Evolutionary conservation across 1,140 invertebrate species (phyloP).

Genomic region (Maconellicoccus hirsutus): DNA sequence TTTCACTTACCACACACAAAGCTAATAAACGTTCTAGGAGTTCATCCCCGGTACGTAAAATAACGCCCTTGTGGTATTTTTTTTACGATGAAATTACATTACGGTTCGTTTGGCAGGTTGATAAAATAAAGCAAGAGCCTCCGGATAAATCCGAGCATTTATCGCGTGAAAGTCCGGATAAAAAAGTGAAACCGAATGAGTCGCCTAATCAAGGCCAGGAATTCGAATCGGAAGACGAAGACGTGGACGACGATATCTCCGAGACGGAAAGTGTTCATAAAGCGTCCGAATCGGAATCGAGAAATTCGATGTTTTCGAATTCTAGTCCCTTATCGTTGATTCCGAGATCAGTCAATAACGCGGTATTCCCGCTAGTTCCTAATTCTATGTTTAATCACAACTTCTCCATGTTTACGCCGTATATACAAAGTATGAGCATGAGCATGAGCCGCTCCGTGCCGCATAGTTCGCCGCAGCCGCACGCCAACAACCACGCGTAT

Average conservation of each 20-base stretch:
- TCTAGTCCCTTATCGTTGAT: slow-evolving; percentile 34
- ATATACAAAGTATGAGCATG: slow-evolving; percentile 50
- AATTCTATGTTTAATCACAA: slow-evolving; percentile 71
- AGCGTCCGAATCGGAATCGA: slow-evolving; percentile 29
- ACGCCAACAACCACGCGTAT: slow-evolving; percentile 34
- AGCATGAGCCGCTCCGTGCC: slow-evolving; percentile 36
- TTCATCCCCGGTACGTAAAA: slow-evolving; percentile 24
- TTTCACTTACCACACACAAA: slow-evolving; percentile 30
- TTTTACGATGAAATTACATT: too few relatives aligned
- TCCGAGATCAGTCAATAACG: slow-evolving; percentile 37
- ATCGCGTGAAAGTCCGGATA: background rate
- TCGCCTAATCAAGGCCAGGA: slow-evolving; percentile 22
- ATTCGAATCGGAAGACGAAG: slow-evolving; percentile 44
- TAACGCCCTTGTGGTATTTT: background rate
- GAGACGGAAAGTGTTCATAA: slow-evolving; percentile 30
- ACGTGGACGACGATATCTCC: slow-evolving; percentile 30
- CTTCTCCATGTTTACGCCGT: slow-evolving; percentile 85
- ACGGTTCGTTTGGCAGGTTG: slow-evolving; percentile 22
- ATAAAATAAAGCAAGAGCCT: slow-evolving; percentile 30
- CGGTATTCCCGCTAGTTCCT: slow-evolving; percentile 58
- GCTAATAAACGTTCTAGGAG: slow-evolving; percentile 16
- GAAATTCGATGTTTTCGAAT: slow-evolving; percentile 30
- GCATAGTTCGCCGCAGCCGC: slow-evolving; percentile 36
- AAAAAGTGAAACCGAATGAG: background rate
- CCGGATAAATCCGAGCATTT: slow-evolving; percentile 25